Percentiles rank a stretch among this genome's conserved stretches.
phyloP scores from a whole-genome alignment of 30 jellyfish, hydroid and myxozoan genomes.

The Hydractinia echinata region DNA sequence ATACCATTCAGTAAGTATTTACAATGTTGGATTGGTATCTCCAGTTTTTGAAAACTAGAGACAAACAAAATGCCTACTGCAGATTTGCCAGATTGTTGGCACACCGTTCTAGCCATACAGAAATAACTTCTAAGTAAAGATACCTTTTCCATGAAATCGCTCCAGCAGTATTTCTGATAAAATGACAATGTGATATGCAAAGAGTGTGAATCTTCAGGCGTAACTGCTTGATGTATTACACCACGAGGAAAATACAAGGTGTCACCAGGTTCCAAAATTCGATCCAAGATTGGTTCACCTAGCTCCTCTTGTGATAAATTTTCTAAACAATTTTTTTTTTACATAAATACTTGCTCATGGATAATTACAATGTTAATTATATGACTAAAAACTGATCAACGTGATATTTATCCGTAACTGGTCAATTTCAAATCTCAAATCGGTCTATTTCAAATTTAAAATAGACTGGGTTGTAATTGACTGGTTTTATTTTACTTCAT shows the following conservation, averaged over 20 bases:
- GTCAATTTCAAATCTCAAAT: no score
- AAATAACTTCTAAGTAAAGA: no score
- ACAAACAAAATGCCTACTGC: no score
- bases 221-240: slow-evolving; percentile 74
- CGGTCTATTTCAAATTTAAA: no score
- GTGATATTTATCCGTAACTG: no score
- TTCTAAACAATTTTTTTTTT: slow-evolving; percentile 24
- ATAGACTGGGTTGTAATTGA: no score
- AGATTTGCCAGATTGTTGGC: no score
- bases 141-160: slow-evolving; percentile 81
- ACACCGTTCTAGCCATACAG: no score
- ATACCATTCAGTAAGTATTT: no score
- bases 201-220: slow-evolving; percentile 66
- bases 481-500: no score
- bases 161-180: slow-evolving; percentile 74
- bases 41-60: no score
- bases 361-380: background rate
- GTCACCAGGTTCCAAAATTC: slow-evolving; percentile 84
- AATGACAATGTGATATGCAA: slow-evolving; percentile 78
- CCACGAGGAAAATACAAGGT: slow-evolving; percentile 91
- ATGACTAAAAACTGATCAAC: background rate
- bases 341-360: background rate
- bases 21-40: no score
- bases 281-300: slow-evolving; percentile 80
- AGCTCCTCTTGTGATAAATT: slow-evolving; percentile 57